Evolutionary conservation across 92 coral and sea anemone species (phyloP), one percentile per base, ranked within the genome.

Genomic region (Muricea muricata): DNA sequence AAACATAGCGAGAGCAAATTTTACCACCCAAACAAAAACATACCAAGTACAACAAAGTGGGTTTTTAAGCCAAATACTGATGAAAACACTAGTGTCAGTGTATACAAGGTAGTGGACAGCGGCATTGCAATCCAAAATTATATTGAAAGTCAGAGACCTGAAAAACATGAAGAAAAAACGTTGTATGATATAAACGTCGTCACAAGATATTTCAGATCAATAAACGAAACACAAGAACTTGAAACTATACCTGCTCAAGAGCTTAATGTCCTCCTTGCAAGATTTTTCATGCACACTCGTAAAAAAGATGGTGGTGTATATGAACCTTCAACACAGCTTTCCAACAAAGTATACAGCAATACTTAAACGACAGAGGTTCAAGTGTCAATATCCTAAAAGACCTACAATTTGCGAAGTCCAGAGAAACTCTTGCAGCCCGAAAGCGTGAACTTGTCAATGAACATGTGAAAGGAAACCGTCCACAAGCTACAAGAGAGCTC

Each of bases 251-350:
- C 82, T 46, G 35, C 65, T 11, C 23, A 4, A 13, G 82, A 76
- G 33, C 40, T 76, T 7, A 81, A 81, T 56, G 65, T 65, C 29
- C 61, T 65, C 2, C 86, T 81, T 34, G 48, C 78, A 50, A 82
- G 84, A 32, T 83, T 83, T 76, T 71, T 63, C 13, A 21, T 45
- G 20, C 15, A 33, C 32, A 78, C 33, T 15, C 52, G 41, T 0
- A 57, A 78, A 41, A 70, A 79, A 35, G 78, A 88, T 88, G 79
- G 87, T 73, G 87, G 78, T 7, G 80, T 58, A 17, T 88, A 84
- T 86, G 83, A 87, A 79, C 87, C 87, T 23, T 30, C 63, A 2
- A 63, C 85, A 82, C 91, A 3, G 78, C 87, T 8, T 82, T 87
- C 39, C 79, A 88, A n/a, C 28, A 88, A 32, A 88, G 91, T 76